A percentile compares a stretch with the other conserved stretches of the same genome.
phyloP scores from a whole-genome alignment of 2,113 vertebrate genomes.

The Noturus placidus region DNA sequence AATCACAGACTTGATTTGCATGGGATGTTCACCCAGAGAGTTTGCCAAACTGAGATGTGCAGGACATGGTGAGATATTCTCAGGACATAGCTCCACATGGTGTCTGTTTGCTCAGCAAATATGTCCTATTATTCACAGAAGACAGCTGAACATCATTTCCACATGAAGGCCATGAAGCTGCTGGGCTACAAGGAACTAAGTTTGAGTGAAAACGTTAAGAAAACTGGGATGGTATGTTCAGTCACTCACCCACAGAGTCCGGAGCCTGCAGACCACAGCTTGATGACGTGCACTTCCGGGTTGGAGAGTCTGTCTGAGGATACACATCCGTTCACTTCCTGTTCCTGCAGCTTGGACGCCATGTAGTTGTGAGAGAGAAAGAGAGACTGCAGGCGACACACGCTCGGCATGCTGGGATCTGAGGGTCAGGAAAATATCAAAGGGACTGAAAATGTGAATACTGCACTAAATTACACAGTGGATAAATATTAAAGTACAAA shows the following conservation, averaged over 20 bases:
- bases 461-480: background rate
- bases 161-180: background rate
- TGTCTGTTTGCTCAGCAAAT: background rate
- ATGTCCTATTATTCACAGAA: background rate
- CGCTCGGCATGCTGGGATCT: conserved; percentile 66
- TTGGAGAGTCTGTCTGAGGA: background rate
- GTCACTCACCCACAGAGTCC: conserved; percentile 66
- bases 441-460: background rate
- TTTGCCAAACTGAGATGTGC: too few relatives aligned
- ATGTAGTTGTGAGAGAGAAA: conserved; percentile 72
- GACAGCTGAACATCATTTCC: background rate
- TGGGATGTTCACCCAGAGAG: background rate
- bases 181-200: background rate
- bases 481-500: background rate
- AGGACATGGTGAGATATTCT: too few relatives aligned
- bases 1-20: background rate
- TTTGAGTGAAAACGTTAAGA: background rate
- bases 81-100: background rate
- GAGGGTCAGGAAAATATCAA: background rate
- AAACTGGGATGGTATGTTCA: background rate
- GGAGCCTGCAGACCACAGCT: conserved; percentile 68
- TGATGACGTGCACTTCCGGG: conserved; percentile 72
- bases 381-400: conserved; percentile 68
- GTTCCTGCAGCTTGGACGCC: conserved; percentile 70
- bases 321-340: conserved; percentile 67